phyloP scores from a whole-genome alignment of 2,113 vertebrate genomes.

The Erythrocebus patas region DNA sequence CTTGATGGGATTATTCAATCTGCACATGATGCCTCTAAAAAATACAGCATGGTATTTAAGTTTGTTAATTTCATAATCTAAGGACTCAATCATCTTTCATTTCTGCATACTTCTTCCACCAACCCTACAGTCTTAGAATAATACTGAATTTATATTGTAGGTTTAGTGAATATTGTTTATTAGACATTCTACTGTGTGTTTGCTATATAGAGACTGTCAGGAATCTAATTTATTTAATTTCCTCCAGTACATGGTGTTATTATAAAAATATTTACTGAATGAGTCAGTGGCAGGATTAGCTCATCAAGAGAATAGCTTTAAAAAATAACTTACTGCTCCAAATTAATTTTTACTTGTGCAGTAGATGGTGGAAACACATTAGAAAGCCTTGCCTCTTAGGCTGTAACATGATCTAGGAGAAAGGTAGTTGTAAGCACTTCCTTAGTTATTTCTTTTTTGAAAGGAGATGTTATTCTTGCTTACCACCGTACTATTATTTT shows the following conservation, averaged over 20 bases:
- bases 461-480: not conserved
- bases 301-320: not conserved
- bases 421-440: not conserved
- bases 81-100: conserved; percentile 2
- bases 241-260: not conserved
- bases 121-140: not conserved
- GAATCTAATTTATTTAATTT: not conserved
- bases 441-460: not conserved
- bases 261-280: not conserved
- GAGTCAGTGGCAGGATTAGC: not conserved
- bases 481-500: not conserved
- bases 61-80: conserved; percentile 15
- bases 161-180: not conserved
- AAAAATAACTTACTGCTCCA: not conserved
- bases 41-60: not conserved
- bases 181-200: not conserved
- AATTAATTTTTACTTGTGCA: not conserved
- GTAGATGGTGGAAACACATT: not conserved
- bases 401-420: not conserved
- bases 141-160: not conserved
- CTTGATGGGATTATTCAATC: not conserved
- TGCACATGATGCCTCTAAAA: not conserved
- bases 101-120: not conserved
- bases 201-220: not conserved
- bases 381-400: not conserved